A percentile compares a stretch with the other conserved stretches of the same genome.
Conservation (phyloP, 2,113 vertebrate genomes). For the Engystomops pustulosus region DNA sequence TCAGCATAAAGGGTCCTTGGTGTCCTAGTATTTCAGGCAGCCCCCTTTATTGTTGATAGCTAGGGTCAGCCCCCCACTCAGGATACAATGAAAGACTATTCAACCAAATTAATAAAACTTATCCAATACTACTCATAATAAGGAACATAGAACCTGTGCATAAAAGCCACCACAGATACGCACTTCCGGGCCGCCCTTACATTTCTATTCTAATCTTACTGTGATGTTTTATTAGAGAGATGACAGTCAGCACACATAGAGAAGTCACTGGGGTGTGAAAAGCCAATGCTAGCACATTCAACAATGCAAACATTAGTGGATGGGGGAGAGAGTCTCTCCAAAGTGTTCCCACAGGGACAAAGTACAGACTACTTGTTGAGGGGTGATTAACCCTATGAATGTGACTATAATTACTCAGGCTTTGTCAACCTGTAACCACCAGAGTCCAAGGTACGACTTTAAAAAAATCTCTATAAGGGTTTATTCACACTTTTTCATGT, state of each 20-base stretch:
- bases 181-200: background rate
- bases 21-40: background rate
- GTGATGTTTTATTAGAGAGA: slow-evolving; percentile 31
- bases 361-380: no score
- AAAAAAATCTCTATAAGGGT: no score
- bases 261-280: slow-evolving; percentile 48
- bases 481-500: no score
- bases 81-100: background rate
- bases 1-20: no score
- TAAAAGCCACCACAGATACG: background rate
- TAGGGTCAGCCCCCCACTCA: background rate
- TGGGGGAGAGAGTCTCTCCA: slow-evolving; percentile 11
- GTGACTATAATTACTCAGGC: slow-evolving; percentile 10
- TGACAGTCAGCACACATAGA: slow-evolving; percentile 54
- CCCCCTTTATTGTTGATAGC: background rate
- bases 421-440: no score
- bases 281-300: slow-evolving; percentile 21
- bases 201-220: background rate
- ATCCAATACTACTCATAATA: background rate
- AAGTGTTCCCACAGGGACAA: slow-evolving; percentile 35
- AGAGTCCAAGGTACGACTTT: no score
- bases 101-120: background rate
- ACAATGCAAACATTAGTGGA: slow-evolving; percentile 49
- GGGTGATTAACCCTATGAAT: slow-evolving; percentile 15
- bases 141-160: background rate